Conservation (phyloP, 1,140 invertebrate species). For the Alviniconcha marisindica region DNA sequence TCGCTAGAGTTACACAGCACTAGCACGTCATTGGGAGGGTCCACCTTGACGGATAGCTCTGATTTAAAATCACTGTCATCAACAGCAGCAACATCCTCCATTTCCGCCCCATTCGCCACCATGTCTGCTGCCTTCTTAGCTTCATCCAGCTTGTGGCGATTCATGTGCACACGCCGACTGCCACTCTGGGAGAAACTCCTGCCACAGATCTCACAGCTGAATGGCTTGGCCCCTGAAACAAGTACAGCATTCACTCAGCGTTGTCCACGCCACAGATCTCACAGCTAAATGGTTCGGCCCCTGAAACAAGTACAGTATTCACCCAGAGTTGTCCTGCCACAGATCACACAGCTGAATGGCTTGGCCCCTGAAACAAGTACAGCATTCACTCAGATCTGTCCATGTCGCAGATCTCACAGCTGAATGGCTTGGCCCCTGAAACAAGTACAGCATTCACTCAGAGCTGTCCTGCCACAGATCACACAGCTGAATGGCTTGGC, state of each 20-base stretch:
- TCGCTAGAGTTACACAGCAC: conserved; percentile 25
- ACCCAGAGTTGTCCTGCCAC: conserved; percentile 56
- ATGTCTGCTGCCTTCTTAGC: conserved; percentile 21
- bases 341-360: conserved; percentile 70
- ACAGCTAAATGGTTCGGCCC: not conserved
- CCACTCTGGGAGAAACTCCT: conserved; percentile 69
- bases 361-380: conserved; percentile 73
- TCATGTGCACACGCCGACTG: conserved; percentile 63
- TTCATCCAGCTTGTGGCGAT: conserved; percentile 52
- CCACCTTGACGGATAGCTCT: not conserved
- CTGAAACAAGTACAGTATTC: not conserved
- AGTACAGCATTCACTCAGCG: not conserved
- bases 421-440: not conserved
- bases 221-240: conserved; percentile 75
- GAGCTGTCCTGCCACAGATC: conserved; percentile 62
- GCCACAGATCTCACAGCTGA: conserved; percentile 68
- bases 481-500: conserved; percentile 14
- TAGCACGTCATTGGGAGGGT: not conserved
- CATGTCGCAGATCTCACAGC: too few relatives aligned
- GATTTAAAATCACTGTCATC: not conserved
- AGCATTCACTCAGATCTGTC: not conserved
- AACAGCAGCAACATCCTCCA: not conserved
- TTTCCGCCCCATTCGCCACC: not conserved
- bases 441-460: not conserved
- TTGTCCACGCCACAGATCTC: too few relatives aligned